phyloP scores from a whole-genome alignment of 2,888 invertebrate genomes.

The Cryptocephalus primarius region DNA sequence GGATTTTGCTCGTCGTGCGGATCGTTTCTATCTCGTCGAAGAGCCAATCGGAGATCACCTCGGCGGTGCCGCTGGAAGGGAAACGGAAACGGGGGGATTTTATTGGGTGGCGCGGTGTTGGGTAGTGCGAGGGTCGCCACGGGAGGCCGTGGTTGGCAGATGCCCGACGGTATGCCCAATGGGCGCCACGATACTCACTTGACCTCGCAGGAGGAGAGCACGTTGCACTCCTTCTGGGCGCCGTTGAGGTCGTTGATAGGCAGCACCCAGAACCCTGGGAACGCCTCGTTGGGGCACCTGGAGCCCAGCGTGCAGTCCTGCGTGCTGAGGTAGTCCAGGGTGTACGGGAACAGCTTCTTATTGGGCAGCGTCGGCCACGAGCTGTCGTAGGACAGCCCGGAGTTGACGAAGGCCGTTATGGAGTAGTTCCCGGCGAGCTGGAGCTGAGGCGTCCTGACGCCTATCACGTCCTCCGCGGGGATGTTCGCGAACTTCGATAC shows the following conservation, averaged over 20 bases:
- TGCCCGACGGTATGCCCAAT: neutral
- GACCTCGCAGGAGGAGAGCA: constrained; percentile 44
- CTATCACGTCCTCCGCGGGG: constrained; percentile 25
- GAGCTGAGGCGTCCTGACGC: constrained; percentile 44
- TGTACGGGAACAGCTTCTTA: constrained; percentile 56
- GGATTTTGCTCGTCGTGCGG: constrained; percentile 36
- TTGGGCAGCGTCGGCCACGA: constrained; percentile 45
- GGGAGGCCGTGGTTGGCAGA: too few species aligned
- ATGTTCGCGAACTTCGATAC: constrained; percentile 31
- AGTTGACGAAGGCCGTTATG: constrained; percentile 43
- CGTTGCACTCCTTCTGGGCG: constrained; percentile 41
- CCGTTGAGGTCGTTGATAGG: constrained; percentile 52
- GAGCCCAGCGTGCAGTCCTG: constrained; percentile 44
- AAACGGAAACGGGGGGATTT: neutral
- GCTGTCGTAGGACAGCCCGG: constrained; percentile 47
- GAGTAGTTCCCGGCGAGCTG: constrained; percentile 46
- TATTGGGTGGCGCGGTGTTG: neutral
- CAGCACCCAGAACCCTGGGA: constrained; percentile 52
- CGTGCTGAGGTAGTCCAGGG: constrained; percentile 46
- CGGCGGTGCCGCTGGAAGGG: constrained; percentile 25
- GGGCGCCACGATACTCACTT: constrained; percentile 33
- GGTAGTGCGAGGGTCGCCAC: too few species aligned
- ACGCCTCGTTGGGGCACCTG: constrained; percentile 46
- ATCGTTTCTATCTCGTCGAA: constrained; percentile 35
- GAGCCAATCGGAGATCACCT: constrained; percentile 35